phyloP scores from a whole-genome alignment of 2,888 invertebrate genomes.

The Aelia acuminata region DNA sequence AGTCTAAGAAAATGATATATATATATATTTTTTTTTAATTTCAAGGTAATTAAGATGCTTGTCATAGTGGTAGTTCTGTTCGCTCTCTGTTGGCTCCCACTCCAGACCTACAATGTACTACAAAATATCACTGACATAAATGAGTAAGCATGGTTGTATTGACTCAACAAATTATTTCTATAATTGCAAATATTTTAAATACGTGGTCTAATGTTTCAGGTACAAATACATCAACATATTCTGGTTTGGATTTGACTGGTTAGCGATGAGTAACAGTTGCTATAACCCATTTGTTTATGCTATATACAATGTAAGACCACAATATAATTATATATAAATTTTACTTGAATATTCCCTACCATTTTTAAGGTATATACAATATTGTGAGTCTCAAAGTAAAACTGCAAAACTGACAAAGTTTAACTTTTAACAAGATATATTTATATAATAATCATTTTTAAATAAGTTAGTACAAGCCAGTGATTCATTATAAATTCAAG shows the following conservation, averaged over 20 bases:
- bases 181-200: not conserved
- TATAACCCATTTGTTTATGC: conserved; percentile 76
- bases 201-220: conserved; percentile 67
- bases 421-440: too few species aligned
- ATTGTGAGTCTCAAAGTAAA: too few species aligned
- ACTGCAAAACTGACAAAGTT: too few species aligned
- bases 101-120: conserved; percentile 70
- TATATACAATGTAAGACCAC: conserved; percentile 74
- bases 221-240: conserved; percentile 73
- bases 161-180: not conserved
- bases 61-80: conserved; percentile 73
- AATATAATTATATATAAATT: not conserved
- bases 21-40: too few species aligned
- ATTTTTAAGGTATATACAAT: too few species aligned
- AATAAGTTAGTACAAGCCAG: too few species aligned
- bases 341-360: too few species aligned
- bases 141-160: conserved; percentile 66
- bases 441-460: too few species aligned
- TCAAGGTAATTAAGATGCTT: conserved; percentile 74
- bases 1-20: not conserved
- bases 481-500: too few species aligned
- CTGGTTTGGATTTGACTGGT: conserved; percentile 74
- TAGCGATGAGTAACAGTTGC: conserved; percentile 74
- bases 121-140: conserved; percentile 69
- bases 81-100: conserved; percentile 73